Conservation (phyloP, 1,140 invertebrate genomes). For the Anoplophora glabripennis region DNA sequence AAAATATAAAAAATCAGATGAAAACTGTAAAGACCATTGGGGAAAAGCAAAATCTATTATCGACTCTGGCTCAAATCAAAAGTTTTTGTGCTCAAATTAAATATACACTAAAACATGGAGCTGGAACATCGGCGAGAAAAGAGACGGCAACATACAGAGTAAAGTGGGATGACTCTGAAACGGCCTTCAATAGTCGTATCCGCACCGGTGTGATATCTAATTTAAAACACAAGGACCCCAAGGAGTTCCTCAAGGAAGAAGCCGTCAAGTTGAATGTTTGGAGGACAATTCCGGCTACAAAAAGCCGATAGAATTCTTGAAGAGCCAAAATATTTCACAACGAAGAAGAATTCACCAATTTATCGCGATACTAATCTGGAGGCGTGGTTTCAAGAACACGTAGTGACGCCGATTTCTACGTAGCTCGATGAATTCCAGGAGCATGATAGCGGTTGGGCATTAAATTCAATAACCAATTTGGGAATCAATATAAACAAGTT, state of each 20-base stretch:
- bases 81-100: neutral
- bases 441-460: slow-evolving; percentile 19
- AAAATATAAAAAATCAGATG: no score
- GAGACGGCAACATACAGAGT: slow-evolving; percentile 5
- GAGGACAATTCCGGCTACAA: neutral
- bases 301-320: slow-evolving; percentile 1
- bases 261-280: slow-evolving; percentile 6
- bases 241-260: slow-evolving; percentile 10
- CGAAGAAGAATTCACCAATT: slow-evolving; percentile 8
- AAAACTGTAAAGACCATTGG: no score
- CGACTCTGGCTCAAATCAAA: neutral
- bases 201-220: slow-evolving; percentile 16
- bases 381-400: slow-evolving; percentile 31
- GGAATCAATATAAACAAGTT: slow-evolving; percentile 27
- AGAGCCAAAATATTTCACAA: slow-evolving; percentile 15
- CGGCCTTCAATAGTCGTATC: slow-evolving; percentile 10
- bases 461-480: slow-evolving; percentile 11
- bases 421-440: slow-evolving; percentile 31
- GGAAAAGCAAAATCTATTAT: no score
- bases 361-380: slow-evolving; percentile 27
- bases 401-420: slow-evolving; percentile 13
- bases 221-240: slow-evolving; percentile 13
- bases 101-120: neutral
- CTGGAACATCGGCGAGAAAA: neutral
- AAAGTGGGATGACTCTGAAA: slow-evolving; percentile 7